Conservation (phyloP, 2,113 vertebrate genomes). For the Mirounga angustirostris region DNA sequence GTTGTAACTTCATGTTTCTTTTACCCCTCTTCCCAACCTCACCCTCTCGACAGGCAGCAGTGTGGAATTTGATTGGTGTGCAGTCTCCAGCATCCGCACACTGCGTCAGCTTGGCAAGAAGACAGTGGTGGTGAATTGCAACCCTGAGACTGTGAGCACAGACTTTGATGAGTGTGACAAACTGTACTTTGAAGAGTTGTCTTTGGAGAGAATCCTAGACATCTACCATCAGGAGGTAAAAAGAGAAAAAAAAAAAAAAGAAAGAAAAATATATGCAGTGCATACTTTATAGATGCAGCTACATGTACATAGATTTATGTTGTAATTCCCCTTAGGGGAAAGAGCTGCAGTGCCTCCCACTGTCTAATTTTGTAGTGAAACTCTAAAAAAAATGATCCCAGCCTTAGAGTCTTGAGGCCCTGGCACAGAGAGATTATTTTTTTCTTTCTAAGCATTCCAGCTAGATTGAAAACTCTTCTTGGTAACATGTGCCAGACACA, state of each 20-base stretch:
- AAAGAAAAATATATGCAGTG: constrained; percentile 26
- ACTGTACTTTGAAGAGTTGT: constrained; percentile 98
- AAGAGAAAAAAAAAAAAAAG: not conserved
- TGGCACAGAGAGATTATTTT: constrained; percentile 38
- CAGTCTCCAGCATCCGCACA: constrained; percentile 95
- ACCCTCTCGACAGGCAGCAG: constrained; percentile 93
- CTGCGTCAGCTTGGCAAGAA: constrained; percentile 94
- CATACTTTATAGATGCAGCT: constrained; percentile 40
- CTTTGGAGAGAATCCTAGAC: constrained; percentile 96
- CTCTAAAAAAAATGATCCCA: not conserved
- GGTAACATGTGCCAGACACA: constrained; percentile 76
- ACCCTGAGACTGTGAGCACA: constrained; percentile 98
- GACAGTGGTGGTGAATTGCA: constrained; percentile 97
- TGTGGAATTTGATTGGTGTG: constrained; percentile 98
- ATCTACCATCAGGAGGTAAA: constrained; percentile 96
- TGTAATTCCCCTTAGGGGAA: not conserved
- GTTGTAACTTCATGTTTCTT: constrained; percentile 30
- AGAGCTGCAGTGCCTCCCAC: not conserved
- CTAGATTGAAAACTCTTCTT: constrained; percentile 77
- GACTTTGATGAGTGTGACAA: constrained; percentile 99
- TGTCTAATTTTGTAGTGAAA: constrained; percentile 38
- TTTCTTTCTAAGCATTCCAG: constrained; percentile 36
- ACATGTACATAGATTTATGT: not conserved
- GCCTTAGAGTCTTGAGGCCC: not conserved
- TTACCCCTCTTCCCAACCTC: constrained; percentile 1